phyloP scores from a whole-genome alignment of 2,113 vertebrate species.

The Anarrhichthys ocellatus region DNA sequence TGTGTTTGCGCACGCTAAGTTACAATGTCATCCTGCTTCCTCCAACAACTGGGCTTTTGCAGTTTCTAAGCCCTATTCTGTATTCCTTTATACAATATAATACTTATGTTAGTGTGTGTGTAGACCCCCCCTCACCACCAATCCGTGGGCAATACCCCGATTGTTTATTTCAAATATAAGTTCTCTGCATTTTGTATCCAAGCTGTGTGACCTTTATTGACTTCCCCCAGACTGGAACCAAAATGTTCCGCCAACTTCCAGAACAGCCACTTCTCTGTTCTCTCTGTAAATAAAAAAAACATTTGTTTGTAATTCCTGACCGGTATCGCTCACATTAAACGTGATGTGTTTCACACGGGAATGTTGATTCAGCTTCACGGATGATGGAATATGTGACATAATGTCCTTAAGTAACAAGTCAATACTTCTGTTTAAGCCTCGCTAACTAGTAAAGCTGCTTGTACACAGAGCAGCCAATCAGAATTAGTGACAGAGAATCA shows the following conservation, averaged over 20 bases:
- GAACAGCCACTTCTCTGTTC: not conserved
- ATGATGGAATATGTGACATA: conserved; percentile 15
- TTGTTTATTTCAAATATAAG: not conserved
- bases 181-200: not conserved
- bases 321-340: not conserved
- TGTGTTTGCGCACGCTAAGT: not conserved
- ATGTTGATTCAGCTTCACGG: not conserved
- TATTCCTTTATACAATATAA: too few relatives aligned
- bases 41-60: not conserved
- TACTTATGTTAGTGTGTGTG: not conserved
- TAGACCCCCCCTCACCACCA: not conserved
- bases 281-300: not conserved
- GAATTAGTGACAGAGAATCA: not conserved
- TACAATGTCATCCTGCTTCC: not conserved
- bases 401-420: conserved; percentile 25
- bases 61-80: not conserved
- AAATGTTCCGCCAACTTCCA: not conserved
- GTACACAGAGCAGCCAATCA: conserved; percentile 14
- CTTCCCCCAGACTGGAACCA: not conserved
- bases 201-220: not conserved
- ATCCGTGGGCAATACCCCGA: not conserved
- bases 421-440: conserved; percentile 6
- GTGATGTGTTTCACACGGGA: not conserved
- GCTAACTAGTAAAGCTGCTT: not conserved
- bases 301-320: not conserved